Conservation (phyloP, 1,140 invertebrate species). For the Hormaphis cornu region DNA sequence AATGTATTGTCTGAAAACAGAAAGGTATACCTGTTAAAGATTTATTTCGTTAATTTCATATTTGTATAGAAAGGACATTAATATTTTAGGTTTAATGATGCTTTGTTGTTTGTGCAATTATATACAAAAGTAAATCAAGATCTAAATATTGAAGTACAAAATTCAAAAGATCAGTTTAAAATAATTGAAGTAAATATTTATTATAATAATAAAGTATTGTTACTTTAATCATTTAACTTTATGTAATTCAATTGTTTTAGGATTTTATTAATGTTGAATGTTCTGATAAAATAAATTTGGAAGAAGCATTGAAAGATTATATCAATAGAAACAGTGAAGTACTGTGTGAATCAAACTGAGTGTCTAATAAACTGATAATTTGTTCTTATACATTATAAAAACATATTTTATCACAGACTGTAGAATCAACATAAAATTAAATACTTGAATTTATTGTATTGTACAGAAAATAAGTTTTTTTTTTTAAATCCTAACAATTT, state of each 20-base stretch:
- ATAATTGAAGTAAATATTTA: background rate
- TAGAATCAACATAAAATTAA: background rate
- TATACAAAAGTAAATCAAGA: slow-evolving; percentile 14
- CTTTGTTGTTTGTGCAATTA: background rate
- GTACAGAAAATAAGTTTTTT: background rate
- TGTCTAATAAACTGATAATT: background rate
- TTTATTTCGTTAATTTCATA: background rate
- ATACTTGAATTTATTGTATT: background rate
- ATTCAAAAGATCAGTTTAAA: slow-evolving; percentile 1
- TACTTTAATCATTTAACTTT: background rate
- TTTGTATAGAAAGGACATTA: background rate
- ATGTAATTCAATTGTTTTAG: background rate
- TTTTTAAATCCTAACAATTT: background rate
- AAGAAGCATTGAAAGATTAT: slow-evolving; percentile 6
- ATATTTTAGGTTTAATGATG: slow-evolving; percentile 27
- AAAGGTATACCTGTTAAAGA: slow-evolving; percentile 40
- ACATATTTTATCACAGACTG: background rate
- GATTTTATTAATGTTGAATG: slow-evolving; percentile 14
- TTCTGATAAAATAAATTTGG: background rate
- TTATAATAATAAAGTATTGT: background rate
- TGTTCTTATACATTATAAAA: background rate
- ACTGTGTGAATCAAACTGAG: background rate
- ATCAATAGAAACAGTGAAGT: slow-evolving; percentile 1
- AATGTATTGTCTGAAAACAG: slow-evolving; percentile 56
- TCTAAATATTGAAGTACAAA: background rate